A percentile compares a stretch with the other conserved stretches of the same genome.
These are phyloP conservation scores for Lutraria rhynchaena DNA, from an alignment of 1,140 invertebrate species.

Conservation along the genomic window DNA sequence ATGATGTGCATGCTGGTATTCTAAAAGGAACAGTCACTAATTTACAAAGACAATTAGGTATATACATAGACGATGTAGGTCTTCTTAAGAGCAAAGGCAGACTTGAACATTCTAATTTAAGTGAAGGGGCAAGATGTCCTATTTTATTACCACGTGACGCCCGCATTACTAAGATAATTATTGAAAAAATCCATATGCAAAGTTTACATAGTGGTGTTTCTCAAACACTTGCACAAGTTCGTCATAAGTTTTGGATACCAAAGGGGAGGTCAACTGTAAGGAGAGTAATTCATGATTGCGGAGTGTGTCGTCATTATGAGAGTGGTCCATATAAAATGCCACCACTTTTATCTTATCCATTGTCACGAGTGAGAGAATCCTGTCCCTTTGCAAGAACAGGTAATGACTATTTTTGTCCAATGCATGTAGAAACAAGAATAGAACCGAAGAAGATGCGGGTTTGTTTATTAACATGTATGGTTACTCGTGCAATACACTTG, in stretches of 20 bases:
- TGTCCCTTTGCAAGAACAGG: neutral
- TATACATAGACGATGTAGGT: slow-evolving; percentile 10
- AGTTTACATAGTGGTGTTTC: slow-evolving; percentile 8
- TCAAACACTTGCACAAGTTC: neutral
- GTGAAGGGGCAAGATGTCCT: slow-evolving; percentile 1
- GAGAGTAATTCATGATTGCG: neutral
- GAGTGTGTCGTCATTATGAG: neutral
- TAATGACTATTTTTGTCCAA: slow-evolving; percentile 1
- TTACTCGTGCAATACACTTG: neutral
- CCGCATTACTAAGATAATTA: neutral
- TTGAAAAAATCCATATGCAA: slow-evolving; percentile 1
- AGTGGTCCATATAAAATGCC: slow-evolving; percentile 20
- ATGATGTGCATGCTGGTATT: neutral
- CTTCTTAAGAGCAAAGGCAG: slow-evolving; percentile 3
- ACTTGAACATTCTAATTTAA: neutral
- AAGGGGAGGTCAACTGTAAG: neutral
- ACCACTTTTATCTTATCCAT: neutral
- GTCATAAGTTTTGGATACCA: slow-evolving; percentile 33
- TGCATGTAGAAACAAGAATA: neutral
- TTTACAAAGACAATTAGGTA: neutral
- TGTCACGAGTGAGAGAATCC: neutral
- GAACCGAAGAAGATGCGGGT: neutral
- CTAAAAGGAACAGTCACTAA: neutral
- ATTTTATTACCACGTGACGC: neutral
- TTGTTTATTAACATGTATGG: slow-evolving; percentile 3